Conservation (phyloP, 1,140 invertebrate genomes). For the Maniola jurtina region DNA sequence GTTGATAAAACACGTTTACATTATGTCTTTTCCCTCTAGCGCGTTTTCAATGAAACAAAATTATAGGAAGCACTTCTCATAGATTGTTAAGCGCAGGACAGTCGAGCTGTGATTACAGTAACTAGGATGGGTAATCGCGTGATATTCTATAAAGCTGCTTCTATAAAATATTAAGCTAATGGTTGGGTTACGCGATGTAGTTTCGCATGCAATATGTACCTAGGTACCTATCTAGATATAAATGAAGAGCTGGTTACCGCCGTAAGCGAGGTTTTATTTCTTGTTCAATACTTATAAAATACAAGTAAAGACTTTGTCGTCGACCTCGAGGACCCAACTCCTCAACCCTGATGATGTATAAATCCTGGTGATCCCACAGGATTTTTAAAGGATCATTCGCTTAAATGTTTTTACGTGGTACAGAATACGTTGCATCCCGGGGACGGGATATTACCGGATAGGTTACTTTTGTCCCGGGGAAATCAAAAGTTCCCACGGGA, state of each 20-base stretch:
- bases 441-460: too few relatives aligned
- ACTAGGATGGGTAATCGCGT: slow-evolving; percentile 45
- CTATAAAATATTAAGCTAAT: slow-evolving; percentile 51
- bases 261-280: too few relatives aligned
- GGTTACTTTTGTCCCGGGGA: too few relatives aligned
- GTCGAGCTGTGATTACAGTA: slow-evolving; percentile 41
- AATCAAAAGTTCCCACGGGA: too few relatives aligned
- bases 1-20: slow-evolving; percentile 25
- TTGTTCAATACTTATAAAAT: too few relatives aligned
- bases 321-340: too few relatives aligned
- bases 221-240: slow-evolving; percentile 26
- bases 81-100: slow-evolving; percentile 42
- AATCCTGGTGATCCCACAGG: too few relatives aligned
- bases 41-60: slow-evolving; percentile 53
- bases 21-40: slow-evolving; percentile 42
- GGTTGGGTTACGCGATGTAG: slow-evolving; percentile 22
- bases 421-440: too few relatives aligned
- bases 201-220: slow-evolving; percentile 45
- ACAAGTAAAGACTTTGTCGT: too few relatives aligned
- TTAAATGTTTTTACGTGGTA: too few relatives aligned
- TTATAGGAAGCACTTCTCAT: slow-evolving; percentile 53
- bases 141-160: slow-evolving; percentile 50
- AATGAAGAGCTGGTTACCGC: neutral
- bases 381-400: too few relatives aligned
- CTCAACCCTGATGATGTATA: too few relatives aligned